Base-by-base conservation (phyloP, 2,888 invertebrate genomes). In the Salticus scenicus region DNA sequence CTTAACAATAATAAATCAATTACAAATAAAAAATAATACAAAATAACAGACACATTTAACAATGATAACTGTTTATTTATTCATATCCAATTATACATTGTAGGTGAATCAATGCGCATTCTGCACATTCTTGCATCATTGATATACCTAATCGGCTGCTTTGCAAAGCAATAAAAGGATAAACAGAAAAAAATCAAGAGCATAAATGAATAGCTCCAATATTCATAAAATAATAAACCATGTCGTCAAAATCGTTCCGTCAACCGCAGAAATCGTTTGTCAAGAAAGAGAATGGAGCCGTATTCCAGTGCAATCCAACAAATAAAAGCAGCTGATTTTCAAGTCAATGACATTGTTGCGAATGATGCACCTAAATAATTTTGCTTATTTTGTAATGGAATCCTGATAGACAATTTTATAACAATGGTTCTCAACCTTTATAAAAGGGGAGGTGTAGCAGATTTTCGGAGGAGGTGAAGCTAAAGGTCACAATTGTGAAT, bases 291-390 rank as follows among this genome's bases (percentile, higher is more conserved):
- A 69, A 51, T 67, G 69, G 41, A 81, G 74, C 81, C 81, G 41
- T 70, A 57, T 74, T 70, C 33, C 47, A 66, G 51, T 27, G 66
- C 64, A 37, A 66, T 80, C 31, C 12, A 70, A 70, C 70, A 75
- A 70, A 67, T 67, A 64, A 17, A 70, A 83, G 83, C 83, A 83
- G 83, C 83, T 82, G 83, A 83, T 83, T 83, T 83, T 83, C 83
- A 83, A 77, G 67, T 83, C 83, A 77, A 67, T 67, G 73, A 77
- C 77, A 73, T 83, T 83, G 83, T 83, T 83, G 83, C 83, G 83
- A 83, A 77, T 66, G 83, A 77, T 83, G 83, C 76, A 51, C 66
- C 0, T 24, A 1, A 24, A 57, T 14, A 17, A 47, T 37, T 37
- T 37, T 37, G 37, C 37, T 10, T 37, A 37, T 37, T 37, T 37